Percentiles rank a stretch among this genome's conserved stretches.
These are phyloP conservation scores for Anas georgica DNA, from an alignment of 2,797 vertebrate species.

Conservation along the genomic window DNA sequence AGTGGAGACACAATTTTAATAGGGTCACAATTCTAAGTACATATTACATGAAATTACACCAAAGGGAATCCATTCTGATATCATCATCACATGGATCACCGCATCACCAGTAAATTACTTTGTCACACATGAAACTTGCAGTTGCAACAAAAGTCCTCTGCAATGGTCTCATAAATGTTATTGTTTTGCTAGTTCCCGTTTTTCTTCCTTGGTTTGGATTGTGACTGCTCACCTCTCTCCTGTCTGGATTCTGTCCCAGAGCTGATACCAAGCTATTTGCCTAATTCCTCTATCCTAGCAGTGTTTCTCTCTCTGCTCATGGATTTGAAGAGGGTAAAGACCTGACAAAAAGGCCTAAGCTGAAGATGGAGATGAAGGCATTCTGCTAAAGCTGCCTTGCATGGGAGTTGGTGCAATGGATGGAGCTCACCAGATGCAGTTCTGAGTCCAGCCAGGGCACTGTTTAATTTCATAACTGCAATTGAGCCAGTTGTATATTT, in stretches of 20 bases:
- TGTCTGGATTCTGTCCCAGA: background rate
- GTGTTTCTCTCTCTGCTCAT: background rate
- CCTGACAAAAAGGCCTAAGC: background rate
- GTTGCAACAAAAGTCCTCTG: background rate
- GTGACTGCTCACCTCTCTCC: background rate
- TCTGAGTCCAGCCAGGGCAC: background rate
- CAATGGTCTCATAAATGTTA: background rate
- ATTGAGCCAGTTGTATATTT: background rate
- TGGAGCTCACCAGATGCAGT: background rate
- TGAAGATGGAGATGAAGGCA: background rate
- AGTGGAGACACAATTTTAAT: fast-evolving
- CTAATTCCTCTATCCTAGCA: background rate
- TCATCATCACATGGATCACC: background rate
- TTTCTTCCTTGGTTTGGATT: background rate
- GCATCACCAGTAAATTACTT: background rate
- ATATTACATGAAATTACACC: background rate
- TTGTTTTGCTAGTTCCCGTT: background rate
- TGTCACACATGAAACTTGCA: background rate
- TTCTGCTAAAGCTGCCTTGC: background rate
- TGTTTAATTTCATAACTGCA: background rate
- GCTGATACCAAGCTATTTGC: background rate
- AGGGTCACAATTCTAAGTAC: fast-evolving
- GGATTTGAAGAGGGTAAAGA: background rate
- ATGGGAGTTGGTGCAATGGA: background rate
- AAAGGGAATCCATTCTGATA: background rate